Conservation (phyloP, 1,140 invertebrate species). For the Cherax destructor region DNA sequence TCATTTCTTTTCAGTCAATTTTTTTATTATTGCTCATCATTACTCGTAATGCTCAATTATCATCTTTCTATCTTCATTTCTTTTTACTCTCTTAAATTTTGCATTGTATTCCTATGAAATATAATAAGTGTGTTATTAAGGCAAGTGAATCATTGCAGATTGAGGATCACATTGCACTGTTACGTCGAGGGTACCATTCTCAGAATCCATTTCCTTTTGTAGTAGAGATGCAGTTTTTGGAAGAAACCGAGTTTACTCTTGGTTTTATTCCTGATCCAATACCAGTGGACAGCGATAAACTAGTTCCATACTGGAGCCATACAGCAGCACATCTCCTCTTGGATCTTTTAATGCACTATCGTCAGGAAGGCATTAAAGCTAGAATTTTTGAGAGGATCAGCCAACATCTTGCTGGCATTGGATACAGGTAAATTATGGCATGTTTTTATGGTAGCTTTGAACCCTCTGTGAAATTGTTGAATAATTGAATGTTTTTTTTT, state of each 20-base stretch:
- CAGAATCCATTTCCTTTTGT: conserved; percentile 52
- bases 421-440: conserved; percentile 27
- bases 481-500: too few species aligned
- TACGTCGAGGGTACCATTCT: conserved; percentile 36
- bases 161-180: conserved; percentile 40
- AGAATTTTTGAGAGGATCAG: conserved; percentile 53
- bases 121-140: neutral
- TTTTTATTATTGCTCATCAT: too few species aligned
- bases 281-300: neutral
- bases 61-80: too few species aligned
- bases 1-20: too few species aligned
- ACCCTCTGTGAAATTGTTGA: too few species aligned
- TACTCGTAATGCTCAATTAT: too few species aligned
- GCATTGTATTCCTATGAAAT: too few species aligned
- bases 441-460: neutral
- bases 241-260: conserved; percentile 48
- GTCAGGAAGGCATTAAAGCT: conserved; percentile 46
- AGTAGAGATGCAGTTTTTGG: conserved; percentile 49
- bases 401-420: conserved; percentile 32
- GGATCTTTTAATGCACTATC: conserved; percentile 49
- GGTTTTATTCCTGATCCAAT: conserved; percentile 31
- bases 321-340: conserved; percentile 40
- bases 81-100: too few species aligned
- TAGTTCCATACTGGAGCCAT: conserved; percentile 57
- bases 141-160: conserved; percentile 16